Conservation (phyloP, 2,113 vertebrate genomes). For the Aythya baeri region DNA sequence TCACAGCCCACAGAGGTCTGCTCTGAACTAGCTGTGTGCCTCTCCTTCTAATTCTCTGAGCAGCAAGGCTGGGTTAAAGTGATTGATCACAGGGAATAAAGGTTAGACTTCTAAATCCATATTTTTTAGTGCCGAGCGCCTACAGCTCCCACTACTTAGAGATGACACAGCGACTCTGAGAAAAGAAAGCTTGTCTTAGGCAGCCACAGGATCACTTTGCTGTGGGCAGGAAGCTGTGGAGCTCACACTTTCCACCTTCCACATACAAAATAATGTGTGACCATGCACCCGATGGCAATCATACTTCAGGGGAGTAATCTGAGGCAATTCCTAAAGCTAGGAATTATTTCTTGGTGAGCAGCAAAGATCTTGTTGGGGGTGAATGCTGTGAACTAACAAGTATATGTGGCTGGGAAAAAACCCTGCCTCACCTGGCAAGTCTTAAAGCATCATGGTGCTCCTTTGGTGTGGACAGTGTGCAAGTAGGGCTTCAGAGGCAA, state of each 20-base stretch:
- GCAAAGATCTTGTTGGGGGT: background rate
- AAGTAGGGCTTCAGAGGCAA: background rate
- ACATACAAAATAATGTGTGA: background rate
- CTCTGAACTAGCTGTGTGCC: background rate
- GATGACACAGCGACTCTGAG: background rate
- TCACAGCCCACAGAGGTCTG: background rate
- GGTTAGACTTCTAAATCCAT: background rate
- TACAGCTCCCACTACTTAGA: accelerated
- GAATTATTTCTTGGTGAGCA: background rate
- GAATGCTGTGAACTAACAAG: background rate
- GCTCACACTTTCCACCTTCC: background rate
- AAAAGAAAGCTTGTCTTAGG: background rate
- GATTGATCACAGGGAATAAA: background rate
- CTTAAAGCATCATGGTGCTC: background rate
- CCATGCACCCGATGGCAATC: background rate
- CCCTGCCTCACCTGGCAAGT: background rate
- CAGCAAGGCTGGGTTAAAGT: background rate
- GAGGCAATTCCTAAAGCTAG: background rate
- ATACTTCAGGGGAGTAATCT: background rate
- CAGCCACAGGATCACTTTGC: background rate
- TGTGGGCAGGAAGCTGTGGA: background rate
- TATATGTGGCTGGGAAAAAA: background rate
- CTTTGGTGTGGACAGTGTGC: background rate
- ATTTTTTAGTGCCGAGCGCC: background rate
- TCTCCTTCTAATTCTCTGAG: background rate